Percentiles rank a stretch among this genome's conserved stretches.
Conservation (phyloP, 2,888 invertebrate genomes). For the Sipha maydis region DNA sequence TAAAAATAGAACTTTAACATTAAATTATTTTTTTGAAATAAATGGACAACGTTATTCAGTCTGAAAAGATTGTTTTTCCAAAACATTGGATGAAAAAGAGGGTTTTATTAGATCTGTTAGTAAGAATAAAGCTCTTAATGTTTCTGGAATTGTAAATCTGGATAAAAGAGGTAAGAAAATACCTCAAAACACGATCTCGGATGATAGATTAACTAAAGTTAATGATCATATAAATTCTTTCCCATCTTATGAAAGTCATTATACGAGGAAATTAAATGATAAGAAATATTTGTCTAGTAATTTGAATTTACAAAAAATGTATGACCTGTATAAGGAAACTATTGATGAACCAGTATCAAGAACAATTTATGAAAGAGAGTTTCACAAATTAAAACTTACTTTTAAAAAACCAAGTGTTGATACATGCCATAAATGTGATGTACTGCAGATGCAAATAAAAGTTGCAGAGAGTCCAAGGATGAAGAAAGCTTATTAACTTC, state of each 20-base stretch:
- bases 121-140: background rate
- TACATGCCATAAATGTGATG: conserved; percentile 64
- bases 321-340: conserved; percentile 17
- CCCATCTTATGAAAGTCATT: background rate
- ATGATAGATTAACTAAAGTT: background rate
- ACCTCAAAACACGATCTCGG: background rate
- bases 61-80: background rate
- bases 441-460: conserved; percentile 58
- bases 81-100: conserved; percentile 24
- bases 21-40: conserved; percentile 16
- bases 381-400: conserved; percentile 63
- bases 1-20: conserved; percentile 11
- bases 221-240: background rate
- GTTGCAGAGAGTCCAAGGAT: conserved; percentile 28
- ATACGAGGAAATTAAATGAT: background rate
- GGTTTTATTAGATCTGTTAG: conserved; percentile 1
- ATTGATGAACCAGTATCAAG: conserved; percentile 35
- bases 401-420: conserved; percentile 64
- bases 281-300: no score
- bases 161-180: background rate
- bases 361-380: conserved; percentile 59
- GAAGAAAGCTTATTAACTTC: conserved; percentile 29
- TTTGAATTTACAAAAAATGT: conserved; percentile 11
- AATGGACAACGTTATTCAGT: conserved; percentile 14
- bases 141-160: background rate